These are phyloP conservation scores for Drosophila antonietae DNA, from an alignment of 2,888 invertebrate genomes.

Conservation along the genomic window DNA sequence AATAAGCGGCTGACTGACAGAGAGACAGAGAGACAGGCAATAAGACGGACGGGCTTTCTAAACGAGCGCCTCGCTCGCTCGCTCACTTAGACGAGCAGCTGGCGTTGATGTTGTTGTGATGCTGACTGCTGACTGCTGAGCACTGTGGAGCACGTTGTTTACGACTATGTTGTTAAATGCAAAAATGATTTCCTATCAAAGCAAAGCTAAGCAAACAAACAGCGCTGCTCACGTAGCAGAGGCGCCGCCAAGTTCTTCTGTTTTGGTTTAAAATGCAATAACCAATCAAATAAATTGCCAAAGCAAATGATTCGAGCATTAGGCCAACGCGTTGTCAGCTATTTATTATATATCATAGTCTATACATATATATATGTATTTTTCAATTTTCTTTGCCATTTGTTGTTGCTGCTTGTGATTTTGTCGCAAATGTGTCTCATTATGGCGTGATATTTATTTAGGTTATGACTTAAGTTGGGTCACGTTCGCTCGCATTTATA, in stretches of 20 bases:
- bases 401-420: conserved; percentile 38
- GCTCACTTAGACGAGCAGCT: conserved; percentile 53
- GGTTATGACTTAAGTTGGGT: conserved; percentile 80
- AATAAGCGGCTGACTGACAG: conserved; percentile 36
- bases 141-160: conserved; percentile 55
- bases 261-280: conserved; percentile 77
- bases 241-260: conserved; percentile 43
- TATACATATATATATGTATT: conserved; percentile 10
- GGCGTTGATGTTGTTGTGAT: conserved; percentile 37
- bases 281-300: conserved; percentile 78
- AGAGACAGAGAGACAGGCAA: conserved; percentile 35
- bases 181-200: conserved; percentile 79
- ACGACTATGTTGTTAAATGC: conserved; percentile 77
- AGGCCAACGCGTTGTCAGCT: conserved; percentile 54
- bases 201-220: conserved; percentile 40
- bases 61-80: conserved; percentile 23
- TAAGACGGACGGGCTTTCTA: conserved; percentile 31
- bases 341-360: conserved; percentile 41
- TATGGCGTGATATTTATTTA: conserved; percentile 79
- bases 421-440: conserved; percentile 74
- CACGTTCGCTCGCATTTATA: conserved; percentile 75
- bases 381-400: conserved; percentile 28
- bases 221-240: conserved; percentile 62
- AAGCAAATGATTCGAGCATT: conserved; percentile 76
- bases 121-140: conserved; percentile 31